Percentiles rank a stretch among this genome's conserved stretches.
Evolutionary conservation across 1,140 invertebrate genomes (phyloP).

Genomic region (Bombus pyrosoma): DNA sequence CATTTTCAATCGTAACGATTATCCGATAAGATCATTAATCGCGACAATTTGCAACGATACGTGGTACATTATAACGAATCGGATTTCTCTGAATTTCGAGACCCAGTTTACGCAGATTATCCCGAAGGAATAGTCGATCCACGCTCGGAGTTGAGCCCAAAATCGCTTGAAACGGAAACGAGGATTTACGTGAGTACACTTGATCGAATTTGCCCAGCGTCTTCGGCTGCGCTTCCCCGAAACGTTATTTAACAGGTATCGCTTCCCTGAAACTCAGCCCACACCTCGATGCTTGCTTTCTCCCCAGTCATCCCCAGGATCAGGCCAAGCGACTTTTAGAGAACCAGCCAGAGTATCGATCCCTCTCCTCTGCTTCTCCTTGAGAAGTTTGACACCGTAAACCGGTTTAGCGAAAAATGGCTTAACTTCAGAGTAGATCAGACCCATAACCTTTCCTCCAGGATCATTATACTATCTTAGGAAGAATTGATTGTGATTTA

Average conservation of each 20-base stretch:
- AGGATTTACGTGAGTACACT: constrained; percentile 51
- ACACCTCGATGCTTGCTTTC: neutral
- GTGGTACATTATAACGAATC: constrained; percentile 28
- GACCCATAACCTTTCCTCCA: constrained; percentile 58
- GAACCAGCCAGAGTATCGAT: constrained; percentile 65
- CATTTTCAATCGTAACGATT: no score
- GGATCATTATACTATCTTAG: constrained; percentile 41
- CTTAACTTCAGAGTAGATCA: constrained; percentile 72
- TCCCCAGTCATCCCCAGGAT: constrained; percentile 25
- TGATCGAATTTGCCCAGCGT: constrained; percentile 54
- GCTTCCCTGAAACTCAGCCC: constrained; percentile 20
- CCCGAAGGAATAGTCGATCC: constrained; percentile 49
- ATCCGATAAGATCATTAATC: constrained; percentile 35
- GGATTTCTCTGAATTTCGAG: constrained; percentile 19
- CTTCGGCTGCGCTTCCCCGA: constrained; percentile 13
- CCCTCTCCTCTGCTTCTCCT: constrained; percentile 31
- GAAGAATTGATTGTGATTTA: constrained; percentile 74
- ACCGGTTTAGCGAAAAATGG: constrained; percentile 80
- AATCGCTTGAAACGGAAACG: constrained; percentile 51
- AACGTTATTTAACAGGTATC: constrained; percentile 53
- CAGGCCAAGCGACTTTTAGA: constrained; percentile 39
- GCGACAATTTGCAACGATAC: constrained; percentile 13
- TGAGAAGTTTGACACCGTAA: constrained; percentile 77
- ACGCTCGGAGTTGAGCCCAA: constrained; percentile 21
- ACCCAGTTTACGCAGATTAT: constrained; percentile 58